Base-by-base conservation (phyloP, 2,113 vertebrate genomes). In the Burhinus bistriatus region DNA sequence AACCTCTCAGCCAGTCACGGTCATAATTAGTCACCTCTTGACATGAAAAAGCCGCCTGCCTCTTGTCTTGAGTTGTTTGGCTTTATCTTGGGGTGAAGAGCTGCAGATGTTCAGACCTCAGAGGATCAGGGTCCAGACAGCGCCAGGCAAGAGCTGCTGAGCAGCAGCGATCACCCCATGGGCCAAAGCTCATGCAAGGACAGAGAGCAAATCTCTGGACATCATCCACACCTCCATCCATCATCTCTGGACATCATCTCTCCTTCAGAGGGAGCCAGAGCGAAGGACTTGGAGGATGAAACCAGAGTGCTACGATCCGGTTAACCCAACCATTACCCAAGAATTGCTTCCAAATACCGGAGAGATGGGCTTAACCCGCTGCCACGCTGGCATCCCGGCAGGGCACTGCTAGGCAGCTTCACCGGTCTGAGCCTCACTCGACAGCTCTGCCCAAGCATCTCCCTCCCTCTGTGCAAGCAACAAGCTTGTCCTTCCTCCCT, bases 401-500 rank as follows among this genome's bases (percentile, higher is more conserved):
- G 64, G 80, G 40, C 61, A 19, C 20, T 42, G 59, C 59, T 36
- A 20, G 34, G 71, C 36, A 79, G 17, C 62, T 62, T 79, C 72
- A 44, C 19, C 9, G 0, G 0, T 16, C 54, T 26, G 9, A 89
- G 45, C 49, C 64, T 81, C 83, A 4, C 64, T 54, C 89, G 21
- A 3, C 69, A 77, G 72, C 83, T 89, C 69, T 87, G 69, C 12
- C 44, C 58, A 5, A 44, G 75, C 79, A 73, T 88, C 82, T 64
- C 32, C 70, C 47, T 68, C 65, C n/a, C n/a, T 19, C 54, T 61
- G 36, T 8, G 52, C 73, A 42, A 59, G 84, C 57, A 82, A 55
- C 10, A 5, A 42, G n/a, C 34, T 57, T 49, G 25, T 65, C 75
- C 83, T 94, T 95, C 92, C 82, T 95, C 82, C 57, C 83, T 96